phyloP scores from a whole-genome alignment of 2,797 vertebrate genomes.

The Pseudopleuronectes americanus region DNA sequence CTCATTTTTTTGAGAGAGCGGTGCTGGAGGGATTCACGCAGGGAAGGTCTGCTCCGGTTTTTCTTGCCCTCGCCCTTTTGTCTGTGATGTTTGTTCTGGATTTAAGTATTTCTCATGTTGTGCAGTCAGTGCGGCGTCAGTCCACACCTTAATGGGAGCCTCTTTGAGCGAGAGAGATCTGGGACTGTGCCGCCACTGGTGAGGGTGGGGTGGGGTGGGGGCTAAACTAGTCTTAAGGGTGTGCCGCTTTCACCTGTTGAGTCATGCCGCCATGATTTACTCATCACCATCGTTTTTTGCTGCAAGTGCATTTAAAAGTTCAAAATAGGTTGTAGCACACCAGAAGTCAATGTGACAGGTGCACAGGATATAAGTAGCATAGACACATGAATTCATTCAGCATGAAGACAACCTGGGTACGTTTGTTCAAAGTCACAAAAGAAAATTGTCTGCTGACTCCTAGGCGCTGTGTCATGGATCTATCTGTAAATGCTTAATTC shows the following conservation, averaged over 20 bases:
- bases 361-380: background rate
- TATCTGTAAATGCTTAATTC: constrained; percentile 31
- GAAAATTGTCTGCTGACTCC: too few species aligned
- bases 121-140: constrained; percentile 48
- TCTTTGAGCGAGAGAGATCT: constrained; percentile 48
- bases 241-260: constrained; percentile 75
- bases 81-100: constrained; percentile 72
- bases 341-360: constrained; percentile 17
- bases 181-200: constrained; percentile 42
- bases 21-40: constrained; percentile 54
- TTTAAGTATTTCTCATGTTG: constrained; percentile 64
- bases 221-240: constrained; percentile 63
- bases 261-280: constrained; percentile 67
- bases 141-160: constrained; percentile 72
- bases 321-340: background rate
- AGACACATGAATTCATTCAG: background rate
- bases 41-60: constrained; percentile 67
- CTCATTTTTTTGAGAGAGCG: constrained; percentile 54
- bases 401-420: constrained; percentile 4
- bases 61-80: constrained; percentile 61
- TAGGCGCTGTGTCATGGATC: background rate
- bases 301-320: constrained; percentile 19
- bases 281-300: constrained; percentile 38
- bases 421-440: constrained; percentile 3
- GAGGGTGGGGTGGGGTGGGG: constrained; percentile 29